Conservation (phyloP, 2,113 vertebrate species). For the Callipepla californica region DNA sequence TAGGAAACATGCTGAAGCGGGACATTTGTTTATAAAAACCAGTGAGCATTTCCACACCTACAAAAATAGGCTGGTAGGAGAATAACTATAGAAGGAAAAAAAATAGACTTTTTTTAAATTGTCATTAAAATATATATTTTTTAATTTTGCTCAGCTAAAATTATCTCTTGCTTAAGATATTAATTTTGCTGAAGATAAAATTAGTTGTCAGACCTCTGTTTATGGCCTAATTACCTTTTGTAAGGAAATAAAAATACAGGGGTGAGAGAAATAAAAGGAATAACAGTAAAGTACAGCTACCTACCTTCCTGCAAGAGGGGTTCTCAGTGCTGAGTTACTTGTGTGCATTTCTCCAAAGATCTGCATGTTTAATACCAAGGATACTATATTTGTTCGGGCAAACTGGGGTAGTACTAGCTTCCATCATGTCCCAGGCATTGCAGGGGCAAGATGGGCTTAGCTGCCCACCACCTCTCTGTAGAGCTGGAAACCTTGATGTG, state of each 20-base stretch:
- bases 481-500: neutral
- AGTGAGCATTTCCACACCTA: neutral
- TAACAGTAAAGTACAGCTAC: constrained; percentile 59
- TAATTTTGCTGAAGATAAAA: constrained; percentile 78
- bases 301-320: neutral
- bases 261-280: constrained; percentile 49
- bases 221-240: constrained; percentile 80
- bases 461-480: neutral
- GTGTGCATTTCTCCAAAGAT: neutral
- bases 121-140: constrained; percentile 76
- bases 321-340: neutral
- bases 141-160: constrained; percentile 71
- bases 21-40: neutral
- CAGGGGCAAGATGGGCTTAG: neutral
- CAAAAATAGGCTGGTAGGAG: neutral
- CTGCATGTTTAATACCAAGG: neutral
- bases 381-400: neutral
- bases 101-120: constrained; percentile 30
- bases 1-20: neutral
- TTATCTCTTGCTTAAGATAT: constrained; percentile 68
- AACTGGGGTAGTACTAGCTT: neutral
- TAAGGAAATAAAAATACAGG: neutral
- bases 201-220: constrained; percentile 81
- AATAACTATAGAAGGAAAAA: neutral
- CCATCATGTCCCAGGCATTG: neutral